These are phyloP conservation scores for Pteromalus puparum DNA, from an alignment of 1,140 invertebrate species.

Conservation along the genomic window DNA sequence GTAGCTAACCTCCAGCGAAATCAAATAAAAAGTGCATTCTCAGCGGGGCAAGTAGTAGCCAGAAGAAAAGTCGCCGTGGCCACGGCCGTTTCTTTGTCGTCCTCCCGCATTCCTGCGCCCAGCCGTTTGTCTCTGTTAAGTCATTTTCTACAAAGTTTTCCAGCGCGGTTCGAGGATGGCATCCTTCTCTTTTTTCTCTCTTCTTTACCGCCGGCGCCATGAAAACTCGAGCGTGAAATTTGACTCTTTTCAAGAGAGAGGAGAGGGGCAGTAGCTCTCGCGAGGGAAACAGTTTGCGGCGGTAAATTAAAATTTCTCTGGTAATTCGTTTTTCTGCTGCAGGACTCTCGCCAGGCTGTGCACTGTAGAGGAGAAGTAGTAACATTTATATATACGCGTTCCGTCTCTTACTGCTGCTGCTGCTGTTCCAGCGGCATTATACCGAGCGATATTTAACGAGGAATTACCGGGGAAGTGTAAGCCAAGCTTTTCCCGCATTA, in stretches of 20 bases:
- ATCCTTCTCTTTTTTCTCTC: not conserved
- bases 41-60: conserved; percentile 1
- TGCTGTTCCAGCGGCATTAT: conserved; percentile 46
- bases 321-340: conserved; percentile 51
- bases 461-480: conserved; percentile 64
- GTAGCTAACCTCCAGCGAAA: not conserved
- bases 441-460: conserved; percentile 67
- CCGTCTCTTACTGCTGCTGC: conserved; percentile 4
- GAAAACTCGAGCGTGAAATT: conserved; percentile 35
- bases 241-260: conserved; percentile 1
- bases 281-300: conserved; percentile 22
- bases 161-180: conserved; percentile 6
- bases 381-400: conserved; percentile 60
- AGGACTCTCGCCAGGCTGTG: not conserved
- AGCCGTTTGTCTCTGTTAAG: conserved; percentile 30
- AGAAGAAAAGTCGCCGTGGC: conserved; percentile 14
- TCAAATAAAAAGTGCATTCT: conserved; percentile 50
- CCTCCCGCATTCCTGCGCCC: conserved; percentile 23
- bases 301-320: conserved; percentile 58
- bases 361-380: conserved; percentile 33
- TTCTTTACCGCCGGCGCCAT: not conserved
- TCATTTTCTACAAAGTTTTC: conserved; percentile 41
- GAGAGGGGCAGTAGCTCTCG: not conserved
- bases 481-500: conserved; percentile 69
- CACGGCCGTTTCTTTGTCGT: conserved; percentile 28